A percentile compares a stretch with the other conserved stretches of the same genome.
Conservation (phyloP, 2,113 vertebrate species). For the Rhinoderma darwinii region DNA sequence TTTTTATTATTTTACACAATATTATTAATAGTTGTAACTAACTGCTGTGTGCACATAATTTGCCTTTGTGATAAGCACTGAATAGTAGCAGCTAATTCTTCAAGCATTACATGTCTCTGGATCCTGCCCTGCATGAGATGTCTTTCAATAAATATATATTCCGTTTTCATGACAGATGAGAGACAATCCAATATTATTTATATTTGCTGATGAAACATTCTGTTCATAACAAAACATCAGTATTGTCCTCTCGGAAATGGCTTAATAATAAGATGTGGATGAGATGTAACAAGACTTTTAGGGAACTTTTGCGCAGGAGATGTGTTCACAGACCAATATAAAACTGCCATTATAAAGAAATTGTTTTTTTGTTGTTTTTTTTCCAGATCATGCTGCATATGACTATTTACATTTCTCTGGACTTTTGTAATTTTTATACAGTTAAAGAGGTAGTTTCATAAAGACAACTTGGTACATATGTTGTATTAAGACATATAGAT, state of each 20-base stretch:
- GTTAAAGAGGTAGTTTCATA: too few relatives aligned
- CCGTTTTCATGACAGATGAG: neutral
- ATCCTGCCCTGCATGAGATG: slow-evolving; percentile 5
- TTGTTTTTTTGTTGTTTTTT: neutral
- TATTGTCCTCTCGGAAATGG: neutral
- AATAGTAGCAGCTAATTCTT: slow-evolving; percentile 22
- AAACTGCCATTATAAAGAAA: neutral
- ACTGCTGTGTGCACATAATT: slow-evolving; percentile 39
- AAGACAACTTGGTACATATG: too few relatives aligned
- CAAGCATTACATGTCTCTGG: slow-evolving; percentile 24
- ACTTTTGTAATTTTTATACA: neutral
- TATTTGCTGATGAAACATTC: slow-evolving; percentile 3
- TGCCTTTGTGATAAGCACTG: slow-evolving; percentile 24
- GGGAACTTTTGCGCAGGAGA: neutral
- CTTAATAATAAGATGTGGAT: neutral
- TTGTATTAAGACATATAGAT: too few relatives aligned
- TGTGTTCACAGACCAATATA: neutral
- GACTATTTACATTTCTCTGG: neutral
- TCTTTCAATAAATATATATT: neutral
- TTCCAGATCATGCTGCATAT: neutral
- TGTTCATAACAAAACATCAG: neutral
- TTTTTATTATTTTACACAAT: slow-evolving; percentile 6
- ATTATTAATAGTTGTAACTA: slow-evolving; percentile 39
- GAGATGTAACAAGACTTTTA: neutral
- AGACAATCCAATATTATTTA: slow-evolving; percentile 14